Evolutionary conservation across 2,113 vertebrate genomes (phyloP).

Genomic region (Dolichotis patagonum): DNA sequence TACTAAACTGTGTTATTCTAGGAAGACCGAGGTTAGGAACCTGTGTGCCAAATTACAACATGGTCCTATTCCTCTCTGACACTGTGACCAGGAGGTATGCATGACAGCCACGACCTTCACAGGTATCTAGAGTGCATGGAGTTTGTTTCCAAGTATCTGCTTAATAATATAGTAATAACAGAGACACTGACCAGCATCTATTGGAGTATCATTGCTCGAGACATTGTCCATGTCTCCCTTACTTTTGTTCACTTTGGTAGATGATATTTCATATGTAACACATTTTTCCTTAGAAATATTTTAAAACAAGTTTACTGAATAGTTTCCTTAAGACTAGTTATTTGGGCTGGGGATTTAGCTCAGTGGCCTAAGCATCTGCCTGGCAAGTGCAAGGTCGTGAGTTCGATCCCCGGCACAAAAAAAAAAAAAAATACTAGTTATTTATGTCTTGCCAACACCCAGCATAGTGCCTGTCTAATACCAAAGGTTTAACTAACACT

Average conservation of each 20-base stretch:
- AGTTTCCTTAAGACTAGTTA: conserved; percentile 39
- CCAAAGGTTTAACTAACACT: neutral
- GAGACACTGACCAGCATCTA: neutral
- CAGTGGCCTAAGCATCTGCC: too few species aligned
- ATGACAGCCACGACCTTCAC: too few species aligned
- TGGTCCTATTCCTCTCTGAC: neutral
- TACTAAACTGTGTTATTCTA: neutral
- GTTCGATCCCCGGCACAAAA: too few species aligned
- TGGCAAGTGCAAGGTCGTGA: too few species aligned
- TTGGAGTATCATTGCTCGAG: neutral
- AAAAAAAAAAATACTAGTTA: too few species aligned
- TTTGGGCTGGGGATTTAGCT: too few species aligned
- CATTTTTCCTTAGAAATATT: conserved; percentile 7
- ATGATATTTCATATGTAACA: conserved; percentile 19
- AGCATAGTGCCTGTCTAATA: neutral
- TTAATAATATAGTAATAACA: neutral
- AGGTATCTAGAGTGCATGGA: too few species aligned
- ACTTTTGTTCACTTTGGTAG: neutral
- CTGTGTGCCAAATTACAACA: neutral
- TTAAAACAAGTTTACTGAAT: conserved; percentile 15
- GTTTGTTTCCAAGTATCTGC: neutral
- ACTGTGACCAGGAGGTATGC: neutral
- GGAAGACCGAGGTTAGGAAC: neutral
- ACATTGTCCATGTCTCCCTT: neutral
- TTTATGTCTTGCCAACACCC: neutral